A percentile compares a stretch with the other conserved stretches of the same genome.
phyloP scores from a whole-genome alignment of 1,140 invertebrate genomes.

The Camponotus vicinus region DNA sequence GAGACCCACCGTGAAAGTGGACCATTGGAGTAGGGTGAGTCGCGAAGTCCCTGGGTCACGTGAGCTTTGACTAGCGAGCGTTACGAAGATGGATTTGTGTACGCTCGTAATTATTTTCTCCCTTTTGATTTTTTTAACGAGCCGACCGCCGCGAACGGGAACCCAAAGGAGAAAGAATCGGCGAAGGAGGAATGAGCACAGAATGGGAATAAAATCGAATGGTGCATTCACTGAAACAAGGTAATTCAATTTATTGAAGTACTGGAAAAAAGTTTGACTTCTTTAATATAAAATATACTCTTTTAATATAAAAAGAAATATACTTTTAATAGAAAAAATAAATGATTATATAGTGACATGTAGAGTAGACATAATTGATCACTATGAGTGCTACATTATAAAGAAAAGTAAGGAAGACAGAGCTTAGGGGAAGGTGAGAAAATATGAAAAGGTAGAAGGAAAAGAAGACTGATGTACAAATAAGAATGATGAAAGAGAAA shows the following conservation, averaged over 20 bases:
- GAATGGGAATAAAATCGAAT: slow-evolving; percentile 22
- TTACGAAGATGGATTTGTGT: slow-evolving; percentile 72
- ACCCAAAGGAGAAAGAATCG: slow-evolving; percentile 39
- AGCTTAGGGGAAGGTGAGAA: not conserved
- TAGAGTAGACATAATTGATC: not conserved
- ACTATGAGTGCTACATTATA: slow-evolving; percentile 1
- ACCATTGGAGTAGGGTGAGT: slow-evolving; percentile 69
- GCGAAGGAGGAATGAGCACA: slow-evolving; percentile 33
- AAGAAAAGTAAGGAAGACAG: not conserved
- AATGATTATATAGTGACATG: not conserved
- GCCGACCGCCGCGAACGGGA: slow-evolving; percentile 25
- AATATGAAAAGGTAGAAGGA: not conserved
- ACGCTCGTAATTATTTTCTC: slow-evolving; percentile 74
- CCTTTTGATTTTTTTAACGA: slow-evolving; percentile 73
- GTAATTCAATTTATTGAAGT: slow-evolving; percentile 13
- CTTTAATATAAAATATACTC: too few relatives aligned
- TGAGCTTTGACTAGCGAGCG: slow-evolving; percentile 76
- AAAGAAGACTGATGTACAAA: not conserved
- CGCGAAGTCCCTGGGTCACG: slow-evolving; percentile 66
- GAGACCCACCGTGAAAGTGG: slow-evolving; percentile 72
- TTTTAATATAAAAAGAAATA: too few relatives aligned
- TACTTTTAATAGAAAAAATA: not conserved
- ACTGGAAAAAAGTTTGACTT: not conserved
- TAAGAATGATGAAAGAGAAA: slow-evolving; percentile 49
- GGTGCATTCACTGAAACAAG: not conserved